phyloP scores from a whole-genome alignment of 1,140 invertebrate species.

The Panagrolaimus sp. region DNA sequence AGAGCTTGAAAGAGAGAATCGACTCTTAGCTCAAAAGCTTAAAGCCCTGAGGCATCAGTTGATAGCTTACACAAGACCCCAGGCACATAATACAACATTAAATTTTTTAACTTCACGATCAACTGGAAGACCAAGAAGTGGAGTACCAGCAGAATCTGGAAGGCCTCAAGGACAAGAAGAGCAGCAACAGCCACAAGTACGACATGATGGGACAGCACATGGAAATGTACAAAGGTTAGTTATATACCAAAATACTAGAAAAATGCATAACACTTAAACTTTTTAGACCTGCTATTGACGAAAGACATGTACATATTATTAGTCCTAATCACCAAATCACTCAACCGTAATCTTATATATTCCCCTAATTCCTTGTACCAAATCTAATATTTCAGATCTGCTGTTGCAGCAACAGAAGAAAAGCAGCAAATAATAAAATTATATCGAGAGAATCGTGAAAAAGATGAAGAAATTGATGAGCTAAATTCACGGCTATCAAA shows the following conservation, averaged over 20 bases:
- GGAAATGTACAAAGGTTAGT: neutral
- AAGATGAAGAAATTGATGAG: slow-evolving; percentile 25
- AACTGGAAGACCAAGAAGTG: neutral
- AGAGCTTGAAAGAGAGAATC: slow-evolving; percentile 43
- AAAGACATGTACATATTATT: no score
- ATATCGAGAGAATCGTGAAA: slow-evolving; percentile 24
- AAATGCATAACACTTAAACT: neutral
- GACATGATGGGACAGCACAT: neutral
- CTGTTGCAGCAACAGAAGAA: no score
- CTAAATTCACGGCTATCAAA: slow-evolving; percentile 24
- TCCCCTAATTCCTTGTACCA: no score
- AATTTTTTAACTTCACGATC: slow-evolving; percentile 37
- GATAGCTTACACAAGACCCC: slow-evolving; percentile 39
- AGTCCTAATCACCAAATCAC: no score
- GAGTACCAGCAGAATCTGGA: neutral
- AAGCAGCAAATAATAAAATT: slow-evolving; percentile 23
- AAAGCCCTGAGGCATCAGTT: slow-evolving; percentile 51
- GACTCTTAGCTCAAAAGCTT: slow-evolving; percentile 44
- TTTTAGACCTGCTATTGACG: no score
- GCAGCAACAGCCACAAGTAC: neutral
- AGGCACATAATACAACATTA: slow-evolving; percentile 36
- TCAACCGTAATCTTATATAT: no score
- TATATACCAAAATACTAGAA: neutral
- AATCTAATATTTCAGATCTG: no score
- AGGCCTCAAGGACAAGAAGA: no score